Base-by-base conservation (phyloP, 1,140 invertebrate species). In the Macrosteles quadrilineatus region DNA sequence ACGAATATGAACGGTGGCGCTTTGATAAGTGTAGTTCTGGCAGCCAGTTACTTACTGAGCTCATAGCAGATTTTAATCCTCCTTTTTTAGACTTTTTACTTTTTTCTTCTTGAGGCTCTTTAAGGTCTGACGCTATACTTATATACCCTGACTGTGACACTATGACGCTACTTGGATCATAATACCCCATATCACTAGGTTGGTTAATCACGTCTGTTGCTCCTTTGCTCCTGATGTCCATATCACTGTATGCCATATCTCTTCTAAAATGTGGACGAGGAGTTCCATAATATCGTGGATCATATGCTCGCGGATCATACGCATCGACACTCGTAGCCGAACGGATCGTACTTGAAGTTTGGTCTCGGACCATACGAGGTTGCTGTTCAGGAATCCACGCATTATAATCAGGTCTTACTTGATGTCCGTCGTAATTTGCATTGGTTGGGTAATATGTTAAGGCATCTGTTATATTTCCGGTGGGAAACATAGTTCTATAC, bases 91-190 rank as follows among this genome's bases (percentile, higher is more conserved):
- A 83, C 78, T 92, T 91, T 79, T 90, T 90, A 2, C 77, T 73
- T 73, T 86, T 85, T 75, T 87, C 84, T 40, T 80, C 79, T 25
- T 67, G 45, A 19, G 76, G 53, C 74, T 84, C 81, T 68, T 87
- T 90, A 23, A 88, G 82, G 76, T 90, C 88, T 21, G 86, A 82
- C 1, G 89, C 84, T 72, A 92, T 92, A 23, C 89, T 91, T 63
- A 93, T 86, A 76, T 92, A 93, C n/a, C 91, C 91, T 3, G 90
- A 90, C 76, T 92, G 89, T 0, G 90, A 91, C n/a, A 92, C 90
- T 70, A 91, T 87, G 2, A 91, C 85, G 62, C 85, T 86, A 14
- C 81, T 80, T 1, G 84, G 74, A 63, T 86, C 83, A 68, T 84
- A 86, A 69, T 80, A 84, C 25, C 62, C 77, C 74, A 2, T 79